Conservation (phyloP, 1,140 invertebrate species). For the Drosophila malerkotliana region DNA sequence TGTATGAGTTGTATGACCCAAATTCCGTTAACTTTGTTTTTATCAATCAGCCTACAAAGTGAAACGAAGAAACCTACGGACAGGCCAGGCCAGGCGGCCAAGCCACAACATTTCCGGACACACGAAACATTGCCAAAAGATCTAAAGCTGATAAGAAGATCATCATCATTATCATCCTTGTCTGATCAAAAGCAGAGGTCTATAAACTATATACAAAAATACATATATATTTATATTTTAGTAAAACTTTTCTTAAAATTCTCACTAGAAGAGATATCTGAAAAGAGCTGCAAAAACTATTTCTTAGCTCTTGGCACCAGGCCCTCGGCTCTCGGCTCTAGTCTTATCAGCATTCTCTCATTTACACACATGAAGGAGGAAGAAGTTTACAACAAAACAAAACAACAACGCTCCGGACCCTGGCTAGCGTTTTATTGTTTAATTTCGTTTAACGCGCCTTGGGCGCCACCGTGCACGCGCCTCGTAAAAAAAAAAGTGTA, state of each 20-base stretch:
- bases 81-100: not conserved
- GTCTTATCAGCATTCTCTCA: slow-evolving; percentile 44
- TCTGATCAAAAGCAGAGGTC: no score
- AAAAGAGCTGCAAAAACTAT: slow-evolving; percentile 14
- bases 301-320: not conserved
- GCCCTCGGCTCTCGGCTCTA: not conserved
- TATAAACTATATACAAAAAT: no score
- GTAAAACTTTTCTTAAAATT: not conserved
- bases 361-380: slow-evolving; percentile 34
- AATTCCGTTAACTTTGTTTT: slow-evolving; percentile 17
- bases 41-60: slow-evolving; percentile 19
- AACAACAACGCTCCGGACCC: slow-evolving; percentile 21
- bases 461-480: slow-evolving; percentile 70
- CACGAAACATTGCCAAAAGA: slow-evolving; percentile 8
- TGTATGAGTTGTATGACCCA: slow-evolving; percentile 39
- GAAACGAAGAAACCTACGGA: not conserved
- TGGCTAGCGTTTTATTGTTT: slow-evolving; percentile 58
- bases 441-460: slow-evolving; percentile 63
- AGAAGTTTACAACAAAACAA: slow-evolving; percentile 21
- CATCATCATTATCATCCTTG: not conserved
- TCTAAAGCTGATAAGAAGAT: not conserved
- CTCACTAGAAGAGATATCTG: slow-evolving; percentile 13
- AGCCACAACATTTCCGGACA: slow-evolving; percentile 43
- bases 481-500: slow-evolving; percentile 57
- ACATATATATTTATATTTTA: no score